Evolutionary conservation across 2,113 vertebrate species (phyloP).

Genomic region (Tamias sibiricus): DNA sequence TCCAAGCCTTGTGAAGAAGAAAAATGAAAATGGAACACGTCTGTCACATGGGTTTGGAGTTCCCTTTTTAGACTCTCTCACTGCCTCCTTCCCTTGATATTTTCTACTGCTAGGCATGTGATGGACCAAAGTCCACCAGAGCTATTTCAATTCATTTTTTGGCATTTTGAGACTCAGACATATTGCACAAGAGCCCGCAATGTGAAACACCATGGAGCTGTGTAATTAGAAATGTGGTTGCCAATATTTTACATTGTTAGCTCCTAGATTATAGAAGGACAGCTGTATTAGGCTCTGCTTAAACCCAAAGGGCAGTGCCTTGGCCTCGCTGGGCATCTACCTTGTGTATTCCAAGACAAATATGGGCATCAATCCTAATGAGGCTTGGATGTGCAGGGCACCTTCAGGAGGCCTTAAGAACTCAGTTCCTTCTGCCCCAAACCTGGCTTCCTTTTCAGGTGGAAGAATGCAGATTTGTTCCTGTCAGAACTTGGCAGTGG

Average conservation of each 20-base stretch:
- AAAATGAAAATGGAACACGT: conserved; percentile 19
- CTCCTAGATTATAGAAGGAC: conserved; percentile 47
- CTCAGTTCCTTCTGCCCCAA: not conserved
- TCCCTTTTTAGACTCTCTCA: conserved; percentile 51
- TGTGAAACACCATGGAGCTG: conserved; percentile 73
- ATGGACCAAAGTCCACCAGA: conserved; percentile 43
- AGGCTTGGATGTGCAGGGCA: not conserved
- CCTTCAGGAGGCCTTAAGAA: not conserved
- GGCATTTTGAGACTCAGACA: conserved; percentile 47
- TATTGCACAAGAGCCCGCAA: conserved; percentile 47
- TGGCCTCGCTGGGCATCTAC: not conserved
- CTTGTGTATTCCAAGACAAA: not conserved
- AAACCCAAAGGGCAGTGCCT: not conserved
- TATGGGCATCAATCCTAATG: not conserved
- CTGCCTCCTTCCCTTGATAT: not conserved
- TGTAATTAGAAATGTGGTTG: conserved; percentile 69
- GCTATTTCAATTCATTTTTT: conserved; percentile 75
- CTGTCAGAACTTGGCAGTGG: conserved; percentile 53
- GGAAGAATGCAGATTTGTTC: conserved; percentile 40
- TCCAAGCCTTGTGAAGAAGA: conserved; percentile 38
- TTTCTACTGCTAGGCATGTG: conserved; percentile 69
- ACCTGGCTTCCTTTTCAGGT: conserved; percentile 39
- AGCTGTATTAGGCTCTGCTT: not conserved
- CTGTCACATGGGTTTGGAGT: not conserved
- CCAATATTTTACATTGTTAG: conserved; percentile 53